Conservation (phyloP, 2,888 invertebrate genomes). For the Dascillus cervinus region DNA sequence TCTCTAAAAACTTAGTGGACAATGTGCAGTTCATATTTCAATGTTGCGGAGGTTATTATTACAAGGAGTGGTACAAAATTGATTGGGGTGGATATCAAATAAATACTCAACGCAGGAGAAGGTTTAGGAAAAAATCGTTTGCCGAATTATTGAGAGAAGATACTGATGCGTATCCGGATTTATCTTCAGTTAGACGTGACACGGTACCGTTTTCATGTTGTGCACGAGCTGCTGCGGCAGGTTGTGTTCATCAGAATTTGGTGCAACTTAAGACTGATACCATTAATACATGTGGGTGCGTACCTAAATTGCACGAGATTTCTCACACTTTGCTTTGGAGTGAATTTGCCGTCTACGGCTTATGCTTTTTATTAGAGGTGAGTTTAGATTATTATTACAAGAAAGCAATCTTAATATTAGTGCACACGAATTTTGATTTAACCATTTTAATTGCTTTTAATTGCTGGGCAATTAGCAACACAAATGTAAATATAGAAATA, state of each 20-base stretch:
- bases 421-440: too few relatives aligned
- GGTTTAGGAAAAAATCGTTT: background rate
- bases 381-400: too few relatives aligned
- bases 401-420: too few relatives aligned
- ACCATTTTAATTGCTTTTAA: too few relatives aligned
- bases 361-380: constrained; percentile 22
- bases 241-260: constrained; percentile 24
- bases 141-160: constrained; percentile 13
- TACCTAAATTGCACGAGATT: constrained; percentile 15
- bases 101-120: too few relatives aligned
- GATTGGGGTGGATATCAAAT: constrained; percentile 21
- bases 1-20: constrained; percentile 23
- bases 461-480: too few relatives aligned
- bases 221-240: constrained; percentile 12
- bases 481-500: too few relatives aligned
- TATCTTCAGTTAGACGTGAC: constrained; percentile 7
- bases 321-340: constrained; percentile 18
- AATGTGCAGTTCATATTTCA: constrained; percentile 27
- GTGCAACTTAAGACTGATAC: constrained; percentile 20
- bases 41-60: constrained; percentile 26
- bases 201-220: constrained; percentile 28
- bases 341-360: constrained; percentile 19
- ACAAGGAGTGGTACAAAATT: constrained; percentile 24
- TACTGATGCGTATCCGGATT: constrained; percentile 18
- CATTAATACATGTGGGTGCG: constrained; percentile 24